Evolutionary conservation across 2,113 vertebrate species (phyloP).

Genomic region (Formicarius rufipectus): DNA sequence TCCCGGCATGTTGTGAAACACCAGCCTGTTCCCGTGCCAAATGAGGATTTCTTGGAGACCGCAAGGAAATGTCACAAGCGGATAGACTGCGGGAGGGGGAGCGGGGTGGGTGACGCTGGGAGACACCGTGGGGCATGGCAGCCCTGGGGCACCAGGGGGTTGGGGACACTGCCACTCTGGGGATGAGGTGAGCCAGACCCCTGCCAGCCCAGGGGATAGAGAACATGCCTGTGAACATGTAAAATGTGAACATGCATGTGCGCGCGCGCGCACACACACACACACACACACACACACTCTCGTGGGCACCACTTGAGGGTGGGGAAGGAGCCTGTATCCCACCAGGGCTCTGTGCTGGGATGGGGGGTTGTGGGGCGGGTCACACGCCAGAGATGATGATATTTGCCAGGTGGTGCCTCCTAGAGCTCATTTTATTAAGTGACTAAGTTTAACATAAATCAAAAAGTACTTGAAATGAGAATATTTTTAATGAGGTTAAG

Average conservation of each 20-base stretch:
- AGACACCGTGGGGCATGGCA: background rate
- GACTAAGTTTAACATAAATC: background rate
- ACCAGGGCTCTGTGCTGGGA: background rate
- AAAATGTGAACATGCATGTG: accelerated
- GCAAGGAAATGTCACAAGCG: background rate
- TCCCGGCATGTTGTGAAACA: background rate
- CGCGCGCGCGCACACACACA: too few species aligned
- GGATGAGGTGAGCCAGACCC: background rate
- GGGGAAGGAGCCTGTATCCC: background rate
- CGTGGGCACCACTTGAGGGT: accelerated
- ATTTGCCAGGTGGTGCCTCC: background rate
- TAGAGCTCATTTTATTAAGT: accelerated
- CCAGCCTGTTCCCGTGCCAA: accelerated
- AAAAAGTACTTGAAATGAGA: background rate
- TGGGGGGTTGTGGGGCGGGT: too few species aligned
- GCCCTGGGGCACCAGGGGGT: too few species aligned
- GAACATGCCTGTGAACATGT: too few species aligned
- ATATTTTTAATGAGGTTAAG: background rate
- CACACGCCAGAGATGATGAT: accelerated
- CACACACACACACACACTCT: background rate
- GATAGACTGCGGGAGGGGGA: background rate
- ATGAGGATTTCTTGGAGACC: background rate
- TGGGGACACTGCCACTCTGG: accelerated
- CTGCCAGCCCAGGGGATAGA: background rate
- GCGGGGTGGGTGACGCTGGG: accelerated